phyloP scores from a whole-genome alignment of 2,797 vertebrate genomes.

The Muscicapa comitata region DNA sequence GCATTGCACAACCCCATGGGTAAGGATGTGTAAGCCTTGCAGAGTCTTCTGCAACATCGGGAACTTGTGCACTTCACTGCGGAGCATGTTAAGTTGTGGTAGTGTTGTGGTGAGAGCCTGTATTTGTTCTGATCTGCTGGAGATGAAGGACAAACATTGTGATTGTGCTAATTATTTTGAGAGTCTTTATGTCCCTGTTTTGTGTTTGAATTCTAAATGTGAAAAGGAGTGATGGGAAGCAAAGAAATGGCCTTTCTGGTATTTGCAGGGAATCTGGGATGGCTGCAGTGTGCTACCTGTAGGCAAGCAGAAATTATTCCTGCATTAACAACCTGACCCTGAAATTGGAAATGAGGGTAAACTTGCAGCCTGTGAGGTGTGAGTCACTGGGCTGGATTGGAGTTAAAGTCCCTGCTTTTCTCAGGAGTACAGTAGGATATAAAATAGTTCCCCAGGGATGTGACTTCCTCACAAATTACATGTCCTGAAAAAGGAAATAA shows the following conservation, averaged over 20 bases:
- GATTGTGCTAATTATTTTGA: background rate
- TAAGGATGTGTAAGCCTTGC: background rate
- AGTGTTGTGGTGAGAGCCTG: background rate
- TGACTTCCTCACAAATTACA: background rate
- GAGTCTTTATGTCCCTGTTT: background rate
- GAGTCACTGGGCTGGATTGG: background rate
- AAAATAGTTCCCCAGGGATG: background rate
- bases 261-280: background rate
- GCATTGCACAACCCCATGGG: background rate
- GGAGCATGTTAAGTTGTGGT: background rate
- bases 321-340: background rate
- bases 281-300: background rate
- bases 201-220: background rate
- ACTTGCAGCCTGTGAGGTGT: background rate
- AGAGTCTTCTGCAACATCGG: background rate
- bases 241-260: background rate
- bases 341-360: background rate
- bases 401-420: background rate
- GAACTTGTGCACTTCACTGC: background rate
- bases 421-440: background rate
- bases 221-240: background rate
- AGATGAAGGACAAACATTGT: background rate
- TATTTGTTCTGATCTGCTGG: background rate
- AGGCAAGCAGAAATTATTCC: background rate
- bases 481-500: background rate